Base-by-base conservation (phyloP, 2,888 invertebrate genomes). In the Argyresthia goedartella region DNA sequence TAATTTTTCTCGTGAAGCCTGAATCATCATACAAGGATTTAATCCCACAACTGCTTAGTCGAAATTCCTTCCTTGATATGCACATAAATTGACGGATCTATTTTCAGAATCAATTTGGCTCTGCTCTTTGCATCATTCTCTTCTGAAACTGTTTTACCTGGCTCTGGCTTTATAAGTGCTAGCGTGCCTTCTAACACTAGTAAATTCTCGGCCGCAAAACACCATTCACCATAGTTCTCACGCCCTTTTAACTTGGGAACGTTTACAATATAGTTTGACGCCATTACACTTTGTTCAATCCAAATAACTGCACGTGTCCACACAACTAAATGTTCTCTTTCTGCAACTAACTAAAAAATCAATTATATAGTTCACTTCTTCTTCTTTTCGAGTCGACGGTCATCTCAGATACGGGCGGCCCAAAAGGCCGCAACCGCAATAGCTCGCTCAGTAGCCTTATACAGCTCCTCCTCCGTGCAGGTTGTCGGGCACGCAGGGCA, bases 211-310 rank as follows among this genome's bases (percentile, higher is more conserved):
- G 49, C 52, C 44, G 56, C 56, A 41, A 56, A 56, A 34, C 34
- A 16, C 53, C 54, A 55, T 35, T 57, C 56, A 50, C 50, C 33
- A 45, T 55, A 57, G 35, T 55, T 56, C 13, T 56, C 56, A 16
- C 54, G 33, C 36, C 51, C 56, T 47, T 55, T 52, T 15, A 55
- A 25, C 49, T 55, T 55, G 11, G 54, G 57, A 16, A 57, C 53
- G 50, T 36, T 57, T 6, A 33, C 46, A 11, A 25, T 46, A 46
- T 2, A n/a, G n/a, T n/a, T n/a, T n/a, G n/a, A n/a, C n/a, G n/a
- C n/a, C n/a, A n/a, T 43, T 43, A 7, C 11, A 8, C 43, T 7
- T 8, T 10, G n/a, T n/a, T n/a, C n/a, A n/a, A n/a, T n/a, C n/a
- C n/a, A n/a, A n/a, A n/a, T n/a, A n/a, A n/a, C n/a, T n/a, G n/a